Evolutionary conservation across 2,797 vertebrate species (phyloP).

Genomic region (Hipposideros larvatus): DNA sequence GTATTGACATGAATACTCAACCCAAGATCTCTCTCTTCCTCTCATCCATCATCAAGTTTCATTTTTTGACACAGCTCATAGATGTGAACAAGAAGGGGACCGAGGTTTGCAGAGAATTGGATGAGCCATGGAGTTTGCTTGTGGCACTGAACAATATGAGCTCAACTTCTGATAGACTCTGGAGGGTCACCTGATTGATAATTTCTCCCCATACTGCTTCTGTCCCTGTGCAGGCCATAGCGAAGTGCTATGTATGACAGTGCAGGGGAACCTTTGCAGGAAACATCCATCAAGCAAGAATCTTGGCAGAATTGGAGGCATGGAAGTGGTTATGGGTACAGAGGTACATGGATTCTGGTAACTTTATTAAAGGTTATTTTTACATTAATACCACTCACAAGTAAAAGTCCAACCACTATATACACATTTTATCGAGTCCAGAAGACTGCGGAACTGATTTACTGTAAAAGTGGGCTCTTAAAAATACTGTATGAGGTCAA

Average conservation of each 20-base stretch:
- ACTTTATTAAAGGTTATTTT: slow-evolving; percentile 49
- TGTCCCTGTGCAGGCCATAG: neutral
- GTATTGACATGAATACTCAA: neutral
- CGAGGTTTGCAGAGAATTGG: neutral
- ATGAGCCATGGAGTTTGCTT: neutral
- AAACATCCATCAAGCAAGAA: neutral
- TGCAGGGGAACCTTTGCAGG: neutral
- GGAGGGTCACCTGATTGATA: neutral
- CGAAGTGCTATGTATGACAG: neutral
- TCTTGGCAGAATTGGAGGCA: neutral
- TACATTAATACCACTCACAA: neutral
- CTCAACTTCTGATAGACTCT: neutral
- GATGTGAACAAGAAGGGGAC: neutral
- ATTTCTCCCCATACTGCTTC: neutral
- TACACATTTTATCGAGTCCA: neutral
- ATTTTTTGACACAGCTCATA: neutral
- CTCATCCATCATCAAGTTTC: neutral
- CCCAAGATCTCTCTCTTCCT: neutral
- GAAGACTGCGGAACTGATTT: slow-evolving; percentile 33
- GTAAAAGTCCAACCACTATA: neutral
- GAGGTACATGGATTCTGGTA: neutral
- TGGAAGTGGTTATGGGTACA: neutral
- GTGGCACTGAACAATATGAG: neutral
- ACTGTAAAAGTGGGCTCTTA: slow-evolving; percentile 32
- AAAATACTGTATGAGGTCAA: slow-evolving; percentile 28